Evolutionary conservation across 2,888 invertebrate genomes (phyloP), one percentile per base, ranked within the genome.

Genomic region (Mesoligia furuncula): DNA sequence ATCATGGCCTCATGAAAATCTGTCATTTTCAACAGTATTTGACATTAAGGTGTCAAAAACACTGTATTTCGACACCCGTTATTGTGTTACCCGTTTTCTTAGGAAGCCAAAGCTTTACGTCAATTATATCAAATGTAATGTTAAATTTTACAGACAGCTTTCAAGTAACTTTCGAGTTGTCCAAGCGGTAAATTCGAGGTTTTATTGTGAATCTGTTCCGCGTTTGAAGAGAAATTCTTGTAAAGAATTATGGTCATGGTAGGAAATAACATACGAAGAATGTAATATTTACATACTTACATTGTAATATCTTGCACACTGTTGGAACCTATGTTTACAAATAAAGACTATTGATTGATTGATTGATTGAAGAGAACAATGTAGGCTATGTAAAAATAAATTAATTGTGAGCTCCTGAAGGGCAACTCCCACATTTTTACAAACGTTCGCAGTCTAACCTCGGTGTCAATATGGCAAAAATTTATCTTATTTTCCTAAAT

Each of bases 61-160:
- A 17, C 17, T 48, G 17, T 48, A 48, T 48, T 48, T 48, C 0
- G 48, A 48, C 17, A 48, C 1, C 17, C 6, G 48, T 48, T 48
- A 48, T 48, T 48, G 17, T 45, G 48, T 48, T 0, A 48, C 15
- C 48, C 5, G 48, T 6, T 48, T 48, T 48, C 48, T 11, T 42
- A 42, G 13, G 48, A 48, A 5, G 15, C 17, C 1, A 17, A 48
- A 17, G 48, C 17, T 48, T 48, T 15, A 73, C 66, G n/a, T 80
- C 69, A 73, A 80, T 77, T 80, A 70, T 75, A 74, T 78, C 68
- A 73, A 70, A 62, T 70, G 59, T 78, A 61, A 54, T 84, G 62
- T 61, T 20, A 72, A 66, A n/a, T 79, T 68, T 64, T 48, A 51
- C 17, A 61, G 48, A 59, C 70, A 65, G 27, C 42, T 76, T 77